phyloP scores from a whole-genome alignment of 1,140 invertebrate genomes.

The Eurosta solidaginis region DNA sequence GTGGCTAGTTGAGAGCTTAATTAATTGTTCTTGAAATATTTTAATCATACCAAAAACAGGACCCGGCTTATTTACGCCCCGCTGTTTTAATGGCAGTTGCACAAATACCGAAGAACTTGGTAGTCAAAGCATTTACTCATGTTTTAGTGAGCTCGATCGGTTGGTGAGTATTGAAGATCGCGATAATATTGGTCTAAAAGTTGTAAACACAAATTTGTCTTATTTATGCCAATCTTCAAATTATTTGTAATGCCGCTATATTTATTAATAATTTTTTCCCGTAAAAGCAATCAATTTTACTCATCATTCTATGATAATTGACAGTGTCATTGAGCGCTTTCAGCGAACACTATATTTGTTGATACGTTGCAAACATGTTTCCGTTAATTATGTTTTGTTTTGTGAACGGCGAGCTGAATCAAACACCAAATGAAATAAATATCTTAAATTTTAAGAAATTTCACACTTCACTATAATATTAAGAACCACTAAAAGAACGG shows the following conservation, averaged over 20 bases:
- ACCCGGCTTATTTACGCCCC: background rate
- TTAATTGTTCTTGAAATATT: too few species aligned
- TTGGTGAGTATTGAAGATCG: background rate
- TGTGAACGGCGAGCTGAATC: too few species aligned
- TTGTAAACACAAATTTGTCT: background rate
- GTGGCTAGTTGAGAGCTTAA: background rate
- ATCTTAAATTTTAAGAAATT: too few species aligned
- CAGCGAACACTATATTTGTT: background rate
- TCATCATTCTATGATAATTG: background rate
- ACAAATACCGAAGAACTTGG: background rate
- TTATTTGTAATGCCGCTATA: background rate
- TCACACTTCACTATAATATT: too few species aligned
- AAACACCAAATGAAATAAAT: too few species aligned
- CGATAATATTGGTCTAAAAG: background rate
- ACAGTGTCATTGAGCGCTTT: constrained; percentile 22
- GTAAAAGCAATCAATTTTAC: constrained; percentile 4
- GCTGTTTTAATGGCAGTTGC: background rate
- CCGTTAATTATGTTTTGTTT: too few species aligned
- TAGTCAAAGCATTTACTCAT: constrained; percentile 1
- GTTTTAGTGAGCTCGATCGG: background rate
- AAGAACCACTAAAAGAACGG: too few species aligned
- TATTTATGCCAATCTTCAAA: background rate
- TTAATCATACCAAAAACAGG: background rate
- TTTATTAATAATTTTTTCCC: background rate
- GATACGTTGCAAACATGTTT: too few species aligned